These are phyloP conservation scores for Heliconius congener DNA, from an alignment of 1,140 invertebrate species.

Conservation along the genomic window DNA sequence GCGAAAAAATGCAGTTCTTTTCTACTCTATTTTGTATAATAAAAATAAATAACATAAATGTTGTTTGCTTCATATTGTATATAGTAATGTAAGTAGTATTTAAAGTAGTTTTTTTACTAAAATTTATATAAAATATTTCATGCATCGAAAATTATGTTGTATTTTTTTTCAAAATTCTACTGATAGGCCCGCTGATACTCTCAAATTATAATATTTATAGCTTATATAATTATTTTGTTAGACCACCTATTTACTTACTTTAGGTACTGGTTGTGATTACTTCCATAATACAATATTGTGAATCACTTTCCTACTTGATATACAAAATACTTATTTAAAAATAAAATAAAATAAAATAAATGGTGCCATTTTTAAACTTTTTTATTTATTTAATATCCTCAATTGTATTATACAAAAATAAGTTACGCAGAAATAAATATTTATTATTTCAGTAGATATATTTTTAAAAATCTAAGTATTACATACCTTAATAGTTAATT, in stretches of 20 bases:
- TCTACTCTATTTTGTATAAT: background rate
- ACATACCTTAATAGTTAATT: too few relatives aligned
- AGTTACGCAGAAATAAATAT: background rate
- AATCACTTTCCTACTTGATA: conserved; percentile 28
- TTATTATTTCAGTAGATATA: too few relatives aligned
- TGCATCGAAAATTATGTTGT: conserved; percentile 26
- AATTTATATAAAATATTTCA: conserved; percentile 36
- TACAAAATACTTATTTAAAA: conserved; percentile 35
- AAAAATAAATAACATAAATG: conserved; percentile 30
- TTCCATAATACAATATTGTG: conserved; percentile 40
- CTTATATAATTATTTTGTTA: conserved; percentile 34
- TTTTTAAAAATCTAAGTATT: too few relatives aligned
- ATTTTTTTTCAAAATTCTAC: conserved; percentile 4
- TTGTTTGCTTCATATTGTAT: conserved; percentile 43
- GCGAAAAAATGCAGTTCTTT: background rate
- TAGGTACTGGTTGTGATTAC: conserved; percentile 67
- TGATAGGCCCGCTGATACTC: conserved; percentile 11
- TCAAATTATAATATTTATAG: conserved; percentile 30
- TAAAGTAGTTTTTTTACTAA: conserved; percentile 62
- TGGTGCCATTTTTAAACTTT: conserved; percentile 63
- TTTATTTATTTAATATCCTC: conserved; percentile 41
- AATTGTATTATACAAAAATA: background rate
- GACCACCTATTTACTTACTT: conserved; percentile 43
- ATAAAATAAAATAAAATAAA: conserved; percentile 49
- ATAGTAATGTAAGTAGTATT: conserved; percentile 52